Evolutionary conservation across 2,888 invertebrate species (phyloP).

Genomic region (Kuschelorhynchus macadamiae): DNA sequence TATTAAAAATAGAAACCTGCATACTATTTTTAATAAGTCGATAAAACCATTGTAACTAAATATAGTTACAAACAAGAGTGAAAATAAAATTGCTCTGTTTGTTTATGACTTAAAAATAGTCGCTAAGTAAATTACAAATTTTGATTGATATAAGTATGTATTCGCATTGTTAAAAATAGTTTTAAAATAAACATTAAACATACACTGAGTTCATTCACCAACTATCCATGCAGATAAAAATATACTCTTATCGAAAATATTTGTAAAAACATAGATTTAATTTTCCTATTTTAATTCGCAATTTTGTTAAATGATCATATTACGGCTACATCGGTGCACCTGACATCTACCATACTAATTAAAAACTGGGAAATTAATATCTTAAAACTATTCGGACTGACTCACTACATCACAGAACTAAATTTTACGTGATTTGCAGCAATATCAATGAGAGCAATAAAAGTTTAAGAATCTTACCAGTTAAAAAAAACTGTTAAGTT

Average conservation of each 20-base stretch:
- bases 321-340: too few species aligned
- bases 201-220: slow-evolving; percentile 35
- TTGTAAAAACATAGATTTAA: neutral
- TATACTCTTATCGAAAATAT: slow-evolving; percentile 4
- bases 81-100: slow-evolving; percentile 54
- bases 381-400: too few species aligned
- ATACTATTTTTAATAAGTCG: slow-evolving; percentile 64
- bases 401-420: too few species aligned
- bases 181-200: slow-evolving; percentile 18
- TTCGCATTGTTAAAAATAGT: slow-evolving; percentile 12
- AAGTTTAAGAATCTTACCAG: too few species aligned
- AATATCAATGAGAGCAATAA: too few species aligned
- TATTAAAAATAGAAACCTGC: slow-evolving; percentile 58
- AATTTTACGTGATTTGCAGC: too few species aligned
- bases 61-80: slow-evolving; percentile 62
- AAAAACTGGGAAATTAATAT: too few species aligned
- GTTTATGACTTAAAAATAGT: slow-evolving; percentile 54
- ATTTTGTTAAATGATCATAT: too few species aligned
- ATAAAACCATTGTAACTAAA: slow-evolving; percentile 63
- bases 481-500: too few species aligned
- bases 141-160: slow-evolving; percentile 15
- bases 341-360: too few species aligned
- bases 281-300: too few species aligned
- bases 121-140: slow-evolving; percentile 12
- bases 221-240: slow-evolving; percentile 25